Evolutionary conservation across 2,113 vertebrate species (phyloP).

Genomic region (Indicator indicator): DNA sequence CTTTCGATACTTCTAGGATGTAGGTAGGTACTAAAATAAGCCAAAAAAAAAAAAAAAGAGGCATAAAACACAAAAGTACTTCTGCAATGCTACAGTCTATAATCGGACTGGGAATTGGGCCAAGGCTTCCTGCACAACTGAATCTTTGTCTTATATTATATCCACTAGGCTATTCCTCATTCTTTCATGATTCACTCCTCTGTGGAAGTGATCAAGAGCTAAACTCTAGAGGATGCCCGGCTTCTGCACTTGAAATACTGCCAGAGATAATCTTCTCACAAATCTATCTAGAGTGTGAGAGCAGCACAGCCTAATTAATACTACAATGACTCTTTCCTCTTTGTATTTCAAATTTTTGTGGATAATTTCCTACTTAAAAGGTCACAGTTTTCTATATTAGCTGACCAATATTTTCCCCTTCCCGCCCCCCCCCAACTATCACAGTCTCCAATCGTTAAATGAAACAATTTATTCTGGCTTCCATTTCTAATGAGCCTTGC

Average conservation of each 20-base stretch:
- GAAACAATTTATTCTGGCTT: background rate
- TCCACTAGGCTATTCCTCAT: background rate
- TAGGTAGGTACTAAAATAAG: background rate
- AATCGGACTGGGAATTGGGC: background rate
- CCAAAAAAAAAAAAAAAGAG: background rate
- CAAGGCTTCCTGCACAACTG: background rate
- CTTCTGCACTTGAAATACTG: background rate
- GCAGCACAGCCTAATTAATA: background rate
- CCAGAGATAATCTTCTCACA: background rate
- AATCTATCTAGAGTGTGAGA: background rate
- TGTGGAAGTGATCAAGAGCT: background rate
- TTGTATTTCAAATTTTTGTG: background rate
- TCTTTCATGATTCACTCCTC: background rate
- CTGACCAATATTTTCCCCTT: background rate
- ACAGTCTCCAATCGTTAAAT: background rate
- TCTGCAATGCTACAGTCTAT: background rate
- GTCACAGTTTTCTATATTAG: background rate
- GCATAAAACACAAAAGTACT: background rate
- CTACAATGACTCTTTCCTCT: background rate
- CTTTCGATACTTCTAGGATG: background rate
- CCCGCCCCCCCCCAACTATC: background rate
- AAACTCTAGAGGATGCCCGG: background rate
- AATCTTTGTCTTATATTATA: background rate
- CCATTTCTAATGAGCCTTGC: background rate
- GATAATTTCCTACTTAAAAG: background rate